Evolutionary conservation across 2,797 vertebrate genomes (phyloP).

Genomic region (Lacerta agilis): DNA sequence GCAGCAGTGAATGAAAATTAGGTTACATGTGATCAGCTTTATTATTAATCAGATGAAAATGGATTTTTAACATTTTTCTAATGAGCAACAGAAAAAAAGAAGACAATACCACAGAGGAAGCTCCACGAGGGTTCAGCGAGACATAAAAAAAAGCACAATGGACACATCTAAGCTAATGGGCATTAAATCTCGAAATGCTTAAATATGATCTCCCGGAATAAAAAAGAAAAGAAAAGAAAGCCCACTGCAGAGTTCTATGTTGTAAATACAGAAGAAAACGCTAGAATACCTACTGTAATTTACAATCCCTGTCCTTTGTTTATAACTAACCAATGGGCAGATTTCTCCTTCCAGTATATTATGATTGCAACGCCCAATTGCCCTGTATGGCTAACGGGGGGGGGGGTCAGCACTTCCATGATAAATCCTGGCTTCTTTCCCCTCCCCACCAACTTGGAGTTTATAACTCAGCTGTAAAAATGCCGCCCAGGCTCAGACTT

Average conservation of each 20-base stretch:
- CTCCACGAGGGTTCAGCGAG: slow-evolving; percentile 67
- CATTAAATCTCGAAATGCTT: slow-evolving; percentile 75
- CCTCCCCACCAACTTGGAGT: slow-evolving; percentile 45
- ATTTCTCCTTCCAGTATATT: slow-evolving; percentile 76
- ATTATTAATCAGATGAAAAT: slow-evolving; percentile 99
- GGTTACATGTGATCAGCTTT: slow-evolving; percentile 99
- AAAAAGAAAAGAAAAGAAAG: slow-evolving; percentile 33
- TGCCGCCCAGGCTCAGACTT: slow-evolving; percentile 72
- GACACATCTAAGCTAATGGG: slow-evolving; percentile 70
- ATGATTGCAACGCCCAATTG: slow-evolving; percentile 61
- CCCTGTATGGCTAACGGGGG: slow-evolving; percentile 54
- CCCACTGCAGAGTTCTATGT: slow-evolving; percentile 70
- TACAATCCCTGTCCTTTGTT: slow-evolving; percentile 78
- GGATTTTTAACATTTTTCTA: slow-evolving; percentile 95
- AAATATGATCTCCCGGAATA: slow-evolving; percentile 77
- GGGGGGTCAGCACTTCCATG: slow-evolving; percentile 63
- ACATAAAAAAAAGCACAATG: slow-evolving; percentile 52
- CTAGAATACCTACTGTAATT: slow-evolving; percentile 78
- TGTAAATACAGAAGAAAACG: slow-evolving; percentile 76
- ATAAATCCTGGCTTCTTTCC: slow-evolving; percentile 71
- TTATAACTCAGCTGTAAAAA: slow-evolving; percentile 77
- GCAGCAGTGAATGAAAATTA: slow-evolving; percentile 98
- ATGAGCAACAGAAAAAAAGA: slow-evolving; percentile 88
- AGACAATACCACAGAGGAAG: slow-evolving; percentile 83
- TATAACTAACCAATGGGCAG: slow-evolving; percentile 81